These are phyloP conservation scores for Paramormyrops kingsleyae DNA, from an alignment of 2,113 vertebrate species.

Conservation along the genomic window DNA sequence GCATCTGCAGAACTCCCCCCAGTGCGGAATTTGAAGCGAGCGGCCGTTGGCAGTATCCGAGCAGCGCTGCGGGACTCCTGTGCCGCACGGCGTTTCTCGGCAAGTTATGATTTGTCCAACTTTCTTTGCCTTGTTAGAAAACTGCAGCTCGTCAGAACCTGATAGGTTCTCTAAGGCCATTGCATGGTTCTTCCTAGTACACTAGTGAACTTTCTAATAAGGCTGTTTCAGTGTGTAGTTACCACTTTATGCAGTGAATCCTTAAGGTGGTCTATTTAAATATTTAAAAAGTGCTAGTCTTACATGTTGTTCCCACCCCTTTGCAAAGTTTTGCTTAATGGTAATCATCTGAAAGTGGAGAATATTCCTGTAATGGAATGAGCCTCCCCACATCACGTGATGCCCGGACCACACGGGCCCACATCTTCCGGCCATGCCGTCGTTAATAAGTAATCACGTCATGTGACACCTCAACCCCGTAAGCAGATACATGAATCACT, in stretches of 20 bases:
- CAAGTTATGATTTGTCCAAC: background rate
- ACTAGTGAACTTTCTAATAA: background rate
- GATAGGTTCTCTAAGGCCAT: background rate
- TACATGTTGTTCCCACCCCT: background rate
- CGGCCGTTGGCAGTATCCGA: background rate
- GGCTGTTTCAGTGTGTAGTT: background rate
- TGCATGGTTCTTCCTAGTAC: background rate
- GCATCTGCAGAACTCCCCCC: background rate
- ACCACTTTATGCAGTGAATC: background rate
- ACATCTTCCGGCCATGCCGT: background rate
- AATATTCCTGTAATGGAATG: background rate
- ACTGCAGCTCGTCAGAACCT: background rate
- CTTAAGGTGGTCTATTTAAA: background rate
- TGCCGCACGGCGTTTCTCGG: background rate
- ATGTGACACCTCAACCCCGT: background rate
- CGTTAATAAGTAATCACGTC: background rate
- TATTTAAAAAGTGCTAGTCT: background rate
- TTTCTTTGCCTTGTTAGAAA: background rate
- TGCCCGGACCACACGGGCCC: background rate
- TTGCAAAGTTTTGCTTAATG: background rate
- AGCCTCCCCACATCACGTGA: background rate
- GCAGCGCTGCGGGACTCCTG: background rate
- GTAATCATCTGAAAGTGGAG: background rate
- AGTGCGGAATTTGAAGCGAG: background rate
- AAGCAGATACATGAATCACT: background rate